Percentiles rank a stretch among this genome's conserved stretches.
phyloP scores from a whole-genome alignment of 2,888 invertebrate genomes.

The Agriopis aurantiaria region DNA sequence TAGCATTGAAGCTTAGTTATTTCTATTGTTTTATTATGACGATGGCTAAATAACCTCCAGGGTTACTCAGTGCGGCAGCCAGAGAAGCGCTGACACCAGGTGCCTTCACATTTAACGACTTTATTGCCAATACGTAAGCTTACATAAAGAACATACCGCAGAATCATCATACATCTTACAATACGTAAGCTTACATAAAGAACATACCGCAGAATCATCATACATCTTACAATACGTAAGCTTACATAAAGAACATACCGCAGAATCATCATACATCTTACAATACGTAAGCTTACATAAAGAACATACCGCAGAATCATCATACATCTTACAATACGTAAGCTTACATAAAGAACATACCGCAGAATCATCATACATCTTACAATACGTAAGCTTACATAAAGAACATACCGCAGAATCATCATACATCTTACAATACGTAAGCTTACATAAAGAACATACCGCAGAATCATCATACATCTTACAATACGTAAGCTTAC shows the following conservation, averaged over 20 bases:
- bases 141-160: not conserved
- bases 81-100: too few species aligned
- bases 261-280: not conserved
- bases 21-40: too few species aligned
- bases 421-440: not conserved
- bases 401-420: not conserved
- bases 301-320: not conserved
- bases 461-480: fast-evolving
- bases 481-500: too few species aligned
- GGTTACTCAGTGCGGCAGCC: too few species aligned
- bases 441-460: not conserved
- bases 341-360: not conserved
- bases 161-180: not conserved
- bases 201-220: not conserved
- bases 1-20: too few species aligned
- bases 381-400: too few species aligned
- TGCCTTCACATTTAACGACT: too few species aligned
- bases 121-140: too few species aligned
- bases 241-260: not conserved
- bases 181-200: too few species aligned
- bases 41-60: too few species aligned
- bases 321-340: not conserved
- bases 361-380: not conserved
- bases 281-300: too few species aligned
- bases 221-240: not conserved